Conservation (phyloP, 2,888 invertebrate species). For the Glaucopsyche alexis region DNA sequence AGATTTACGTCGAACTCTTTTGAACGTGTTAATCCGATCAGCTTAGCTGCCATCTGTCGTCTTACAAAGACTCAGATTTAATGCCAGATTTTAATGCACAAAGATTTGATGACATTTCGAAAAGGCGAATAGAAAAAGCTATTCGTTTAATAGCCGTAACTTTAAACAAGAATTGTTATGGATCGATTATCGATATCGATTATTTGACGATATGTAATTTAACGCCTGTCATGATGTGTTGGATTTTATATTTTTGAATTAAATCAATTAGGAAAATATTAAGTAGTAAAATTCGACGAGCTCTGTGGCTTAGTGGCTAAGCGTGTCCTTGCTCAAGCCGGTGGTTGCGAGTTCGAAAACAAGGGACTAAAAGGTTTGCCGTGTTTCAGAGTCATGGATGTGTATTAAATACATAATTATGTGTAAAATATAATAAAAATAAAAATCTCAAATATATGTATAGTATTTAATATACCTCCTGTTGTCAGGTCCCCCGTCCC, state of each 20-base stretch:
- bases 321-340: too few species aligned
- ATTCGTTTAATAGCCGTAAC: slow-evolving; percentile 1
- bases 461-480: too few species aligned
- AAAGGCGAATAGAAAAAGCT: slow-evolving; percentile 8
- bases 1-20: slow-evolving; percentile 52
- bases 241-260: background rate
- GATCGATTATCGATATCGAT: too few species aligned
- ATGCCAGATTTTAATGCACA: slow-evolving; percentile 47
- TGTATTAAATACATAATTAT: too few species aligned
- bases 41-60: slow-evolving; percentile 71
- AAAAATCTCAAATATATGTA: too few species aligned
- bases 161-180: background rate
- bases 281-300: too few species aligned
- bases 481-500: too few species aligned
- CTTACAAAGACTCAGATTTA: slow-evolving; percentile 47
- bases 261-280: background rate
- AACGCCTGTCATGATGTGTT: background rate
- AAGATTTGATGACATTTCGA: slow-evolving; percentile 42
- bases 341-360: too few species aligned
- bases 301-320: too few species aligned
- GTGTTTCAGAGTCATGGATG: too few species aligned
- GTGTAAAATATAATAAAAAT: too few species aligned
- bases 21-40: slow-evolving; percentile 60
- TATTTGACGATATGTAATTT: background rate
- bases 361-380: too few species aligned